Base-by-base conservation (phyloP, 2,888 invertebrate species). In the Epinotia ramella region DNA sequence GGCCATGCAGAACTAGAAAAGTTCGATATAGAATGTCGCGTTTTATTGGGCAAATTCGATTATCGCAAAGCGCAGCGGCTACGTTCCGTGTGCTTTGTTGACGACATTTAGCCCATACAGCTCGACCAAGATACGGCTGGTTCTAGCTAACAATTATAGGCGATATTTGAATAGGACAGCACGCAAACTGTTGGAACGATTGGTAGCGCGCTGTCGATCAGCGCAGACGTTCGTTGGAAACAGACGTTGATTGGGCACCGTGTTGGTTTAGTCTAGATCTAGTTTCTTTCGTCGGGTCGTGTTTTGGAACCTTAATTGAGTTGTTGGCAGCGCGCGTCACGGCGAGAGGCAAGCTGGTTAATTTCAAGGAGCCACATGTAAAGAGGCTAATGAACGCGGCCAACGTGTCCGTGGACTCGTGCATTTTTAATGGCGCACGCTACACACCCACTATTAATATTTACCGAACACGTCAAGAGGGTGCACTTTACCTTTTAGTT, bases 401-500 rank as follows among this genome's bases (percentile, higher is more conserved):
- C 87, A 83, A 81, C 88, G 88, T 92, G 92, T 90, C 94, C 92
- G 93, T 90, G 91, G 90, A 88, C 88, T 93, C 92, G 92, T 94
- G 90, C 92, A 94, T 93, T 93, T 94, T 94, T 94, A 94, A 94
- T 93, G 90, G 93, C 88, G 86, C 91, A 91, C 92, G 92, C 91
- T 90, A 91, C 91, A 90, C 87, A 92, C 91, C 91, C 93, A 91
- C 93, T 94, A 93, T 94, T 93, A 94, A 94, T 94, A 94, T 94
- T 94, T 93, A 93, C 93, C 94, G 93, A 93, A 93, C 93, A 93
- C 94, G 94, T 94, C 93, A 94, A 94, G 94, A 94, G 94, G 94
- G 94, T 93, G 94, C 94, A 94, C 93, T 94, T 94, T 94, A 94
- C 94, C 94, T 94, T 94, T 94, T 94, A 94, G 94, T 93, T 93